Evolutionary conservation across 2,797 vertebrate genomes (phyloP).

Genomic region (Sylvilagus floridanus): DNA sequence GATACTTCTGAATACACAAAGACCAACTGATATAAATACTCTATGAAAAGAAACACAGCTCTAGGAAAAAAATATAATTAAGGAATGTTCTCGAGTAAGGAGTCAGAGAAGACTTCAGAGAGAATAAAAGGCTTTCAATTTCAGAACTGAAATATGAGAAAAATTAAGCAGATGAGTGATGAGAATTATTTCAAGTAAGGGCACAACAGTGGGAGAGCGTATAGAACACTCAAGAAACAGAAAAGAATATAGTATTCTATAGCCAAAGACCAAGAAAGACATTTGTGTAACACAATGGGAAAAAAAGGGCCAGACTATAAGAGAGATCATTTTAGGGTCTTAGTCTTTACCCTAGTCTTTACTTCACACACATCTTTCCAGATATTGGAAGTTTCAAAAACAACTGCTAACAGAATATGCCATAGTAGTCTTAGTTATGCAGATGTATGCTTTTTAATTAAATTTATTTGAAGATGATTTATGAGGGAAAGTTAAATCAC

Average conservation of each 20-base stretch:
- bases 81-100: constrained; percentile 8
- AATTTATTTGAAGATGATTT: constrained; percentile 45
- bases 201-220: neutral
- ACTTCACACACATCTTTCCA: constrained; percentile 35
- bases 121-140: neutral
- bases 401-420: constrained; percentile 25
- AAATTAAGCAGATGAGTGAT: neutral
- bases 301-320: neutral
- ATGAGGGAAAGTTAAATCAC: neutral
- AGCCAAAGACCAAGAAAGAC: neutral
- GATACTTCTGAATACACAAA: constrained; percentile 16
- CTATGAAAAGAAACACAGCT: neutral
- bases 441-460: constrained; percentile 35
- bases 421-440: neutral
- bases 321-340: neutral
- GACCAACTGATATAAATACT: neutral
- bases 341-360: neutral
- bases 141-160: constrained; percentile 33
- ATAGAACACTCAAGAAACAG: neutral
- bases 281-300: neutral
- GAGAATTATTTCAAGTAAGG: neutral
- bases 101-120: neutral
- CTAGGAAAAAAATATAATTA: neutral
- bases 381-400: constrained; percentile 10
- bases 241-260: neutral